Base-by-base conservation (phyloP, 2,113 vertebrate genomes). In the Halcyon senegalensis region DNA sequence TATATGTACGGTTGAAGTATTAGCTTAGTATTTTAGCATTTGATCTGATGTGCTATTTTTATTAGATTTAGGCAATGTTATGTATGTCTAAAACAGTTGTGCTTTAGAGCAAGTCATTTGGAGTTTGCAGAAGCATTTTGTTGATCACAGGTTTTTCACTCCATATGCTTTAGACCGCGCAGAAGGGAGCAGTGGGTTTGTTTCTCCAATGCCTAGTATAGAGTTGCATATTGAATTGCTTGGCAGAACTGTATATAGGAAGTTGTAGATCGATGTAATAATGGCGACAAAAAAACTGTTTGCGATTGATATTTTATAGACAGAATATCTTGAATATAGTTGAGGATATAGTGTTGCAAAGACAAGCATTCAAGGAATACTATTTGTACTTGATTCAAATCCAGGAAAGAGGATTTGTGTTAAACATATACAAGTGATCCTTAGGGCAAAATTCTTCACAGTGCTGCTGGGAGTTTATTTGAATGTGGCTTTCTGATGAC, bases 131-230 rank as follows among this genome's bases (percentile, higher is more conserved):
- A 59, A 33, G 5, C 3, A 2, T 66, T 77, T 56, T 35, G 24
- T 69, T 56, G 21, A 43, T 35, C 33, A 20, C 10, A 72, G 39
- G 16, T 64, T 41, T n/a, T 10, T 33, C 16, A 30, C 20, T 44
- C 11, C 24, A 2, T 33, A 35, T 0, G 1, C 10, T 73, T 73
- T 31, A 79, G 30, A 19, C 1, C 4, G 11, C 37, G 31, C 16
- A 44, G 75, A 44, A 75, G 16, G 64, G 24, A 31, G 16, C 5
- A 48, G 21, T 13, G 28, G 0, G 68, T 80, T 80, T 56, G 6
- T 39, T 92, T 87, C 27, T 68, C 14, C 44, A 24, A 46, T 41
- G 10, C 4, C 11, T 66, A 28, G 43, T 21, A 43, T 2, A 16
- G 46, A 39, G 13, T 30, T 78, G 12, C 21, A 37, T 75, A 63